phyloP scores from a whole-genome alignment of 2,113 vertebrate genomes.

The Corythornis madagascariensis region DNA sequence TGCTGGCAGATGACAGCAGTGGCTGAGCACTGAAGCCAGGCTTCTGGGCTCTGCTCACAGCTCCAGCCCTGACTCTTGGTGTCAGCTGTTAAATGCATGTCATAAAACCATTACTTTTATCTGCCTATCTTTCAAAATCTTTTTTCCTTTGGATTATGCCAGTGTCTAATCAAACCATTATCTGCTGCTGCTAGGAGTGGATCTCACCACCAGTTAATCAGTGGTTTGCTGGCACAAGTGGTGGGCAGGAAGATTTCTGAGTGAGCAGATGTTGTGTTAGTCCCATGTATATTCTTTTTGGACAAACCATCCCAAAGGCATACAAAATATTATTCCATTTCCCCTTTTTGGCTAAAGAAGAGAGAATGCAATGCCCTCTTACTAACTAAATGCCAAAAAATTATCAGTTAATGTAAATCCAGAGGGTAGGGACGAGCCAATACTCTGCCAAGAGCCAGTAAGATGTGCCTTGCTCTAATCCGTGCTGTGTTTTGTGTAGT shows the following conservation, averaged over 20 bases:
- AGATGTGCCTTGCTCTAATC: background rate
- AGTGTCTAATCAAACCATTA: background rate
- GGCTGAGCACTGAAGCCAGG: background rate
- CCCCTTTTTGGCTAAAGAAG: background rate
- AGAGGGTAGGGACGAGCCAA: background rate
- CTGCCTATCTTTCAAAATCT: background rate
- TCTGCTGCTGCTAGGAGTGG: background rate
- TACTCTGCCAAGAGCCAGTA: background rate
- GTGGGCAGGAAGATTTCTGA: background rate
- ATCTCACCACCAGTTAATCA: background rate
- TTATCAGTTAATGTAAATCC: background rate
- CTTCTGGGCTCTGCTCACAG: background rate
- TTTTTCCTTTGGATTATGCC: background rate
- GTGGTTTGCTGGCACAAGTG: background rate
- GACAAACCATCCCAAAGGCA: background rate
- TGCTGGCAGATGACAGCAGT: background rate
- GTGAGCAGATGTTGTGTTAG: background rate
- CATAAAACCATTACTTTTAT: background rate
- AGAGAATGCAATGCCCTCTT: background rate
- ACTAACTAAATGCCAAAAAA: background rate
- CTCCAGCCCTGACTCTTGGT: background rate
- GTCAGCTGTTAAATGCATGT: background rate
- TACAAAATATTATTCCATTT: background rate
- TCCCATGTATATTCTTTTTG: background rate
- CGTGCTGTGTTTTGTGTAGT: background rate